Percentiles rank a stretch among this genome's conserved stretches.
phyloP scores from a whole-genome alignment of 2,888 invertebrate genomes.

The Scrobipalpa costella region DNA sequence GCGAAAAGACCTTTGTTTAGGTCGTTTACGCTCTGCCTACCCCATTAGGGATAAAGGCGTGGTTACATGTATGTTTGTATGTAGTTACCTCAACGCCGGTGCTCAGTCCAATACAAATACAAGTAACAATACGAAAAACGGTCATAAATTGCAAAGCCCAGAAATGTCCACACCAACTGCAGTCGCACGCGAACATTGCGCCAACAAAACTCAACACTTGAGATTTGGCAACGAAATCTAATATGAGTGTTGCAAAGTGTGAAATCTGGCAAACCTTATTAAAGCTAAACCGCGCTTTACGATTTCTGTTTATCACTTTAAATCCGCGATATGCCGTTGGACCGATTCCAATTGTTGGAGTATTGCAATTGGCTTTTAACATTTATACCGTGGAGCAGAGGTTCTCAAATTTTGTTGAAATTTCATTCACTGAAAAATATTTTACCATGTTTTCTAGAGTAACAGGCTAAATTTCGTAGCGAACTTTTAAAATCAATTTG shows the following conservation, averaged over 20 bases:
- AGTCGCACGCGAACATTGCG: neutral
- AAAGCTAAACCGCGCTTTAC: slow-evolving; percentile 47
- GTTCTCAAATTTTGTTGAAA: neutral
- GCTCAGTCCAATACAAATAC: neutral
- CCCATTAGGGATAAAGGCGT: no score
- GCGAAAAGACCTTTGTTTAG: no score
- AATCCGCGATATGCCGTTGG: slow-evolving; percentile 47
- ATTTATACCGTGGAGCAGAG: neutral
- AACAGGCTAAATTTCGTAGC: neutral
- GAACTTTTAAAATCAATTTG: no score
- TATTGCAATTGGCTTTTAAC: slow-evolving; percentile 27
- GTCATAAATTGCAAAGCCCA: slow-evolving; percentile 4
- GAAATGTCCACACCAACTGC: slow-evolving; percentile 7
- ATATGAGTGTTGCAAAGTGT: slow-evolving; percentile 34
- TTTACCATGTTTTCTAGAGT: neutral
- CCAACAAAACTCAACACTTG: slow-evolving; percentile 15
- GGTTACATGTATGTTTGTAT: no score
- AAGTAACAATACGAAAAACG: neutral
- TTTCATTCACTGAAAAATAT: neutral
- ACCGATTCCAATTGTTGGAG: slow-evolving; percentile 48
- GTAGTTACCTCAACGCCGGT: neutral
- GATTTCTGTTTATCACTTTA: slow-evolving; percentile 51
- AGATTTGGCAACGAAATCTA: slow-evolving; percentile 38
- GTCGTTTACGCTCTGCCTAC: no score
- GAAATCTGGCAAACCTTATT: slow-evolving; percentile 49